Base-by-base conservation (phyloP, 2,888 invertebrate genomes). In the Meteorus colon region DNA sequence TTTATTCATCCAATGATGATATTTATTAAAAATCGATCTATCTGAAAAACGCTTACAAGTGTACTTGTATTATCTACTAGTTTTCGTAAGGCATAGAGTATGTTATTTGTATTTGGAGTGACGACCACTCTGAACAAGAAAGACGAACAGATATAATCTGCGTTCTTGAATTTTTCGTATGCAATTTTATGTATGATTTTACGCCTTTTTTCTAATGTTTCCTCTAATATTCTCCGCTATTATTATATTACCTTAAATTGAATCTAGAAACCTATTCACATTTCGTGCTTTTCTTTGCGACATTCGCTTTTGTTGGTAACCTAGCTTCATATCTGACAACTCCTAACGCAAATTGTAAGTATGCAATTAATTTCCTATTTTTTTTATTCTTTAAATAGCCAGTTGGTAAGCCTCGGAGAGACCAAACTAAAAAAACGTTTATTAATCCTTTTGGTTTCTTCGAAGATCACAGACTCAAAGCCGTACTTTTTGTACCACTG, bases 31-130 rank as follows among this genome's bases (percentile, higher is more conserved):
- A 73, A 80, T 77, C 62, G 66, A 68, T 62, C 79, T 80, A 80
- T 75, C 71, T 74, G 78, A 71, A 81, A 80, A 79, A 77, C 76
- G 74, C 76, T 80, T 76, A 77, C 78, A 77, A 63, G 51, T 45
- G 76, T 78, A 79, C 77, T 82, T 78, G 73, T 77, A 78, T 77
- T 84, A 85, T 84, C 88, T 88, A 88, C 87, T 85, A 85, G 86
- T 80, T 55, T 84, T 83, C 85, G 62, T 87, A 89, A 89, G 89
- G 89, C 89, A 89, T 89, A 88, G 88, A 89, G 88, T 88, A 89
- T 87, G 85, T 88, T 86, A 86, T 83, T 86, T 86, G 83, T 86
- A 83, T 86, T 55, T 19, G 82, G 84, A 85, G 84, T 86, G 84
- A 73, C 55, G 62, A 51, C 77, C 73, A 77, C 78, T 76, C 80